Base-by-base conservation (phyloP, 2,888 invertebrate species). In the Pemphredon lugubris region DNA sequence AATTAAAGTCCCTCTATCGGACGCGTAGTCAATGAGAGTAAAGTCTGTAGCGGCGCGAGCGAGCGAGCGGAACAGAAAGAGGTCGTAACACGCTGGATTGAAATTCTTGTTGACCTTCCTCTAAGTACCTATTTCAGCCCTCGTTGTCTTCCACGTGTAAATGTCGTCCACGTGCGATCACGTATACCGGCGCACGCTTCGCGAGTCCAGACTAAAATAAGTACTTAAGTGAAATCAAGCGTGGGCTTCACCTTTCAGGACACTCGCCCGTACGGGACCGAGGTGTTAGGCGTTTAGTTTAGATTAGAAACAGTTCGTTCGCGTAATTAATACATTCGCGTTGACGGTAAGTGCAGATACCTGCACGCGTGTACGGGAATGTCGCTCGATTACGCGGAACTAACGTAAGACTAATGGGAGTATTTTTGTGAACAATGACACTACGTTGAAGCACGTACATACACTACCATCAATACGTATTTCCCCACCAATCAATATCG, bases 151-250 rank as follows among this genome's bases (percentile, higher is more conserved):
- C 73, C 68, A 68, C 67, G 67, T 68, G 73, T 63, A 63, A 73
- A 73, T 73, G 73, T 73, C 73, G 68, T 74, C 63, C 73, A 73
- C 74, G 74, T 63, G 74, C 37, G 69, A 59, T 57, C 59, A 45
- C 57, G 39, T 37, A 47, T 60, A 72, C 57, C 53, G 61, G 44
- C 73, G 37, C 42, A 44, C 53, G 51, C 55, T 73, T 66, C 54
- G 44, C 57, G 42, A 65, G 55, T 60, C 60, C 14, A 32, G 60
- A 13, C 73, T 66, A 73, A 73, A 73, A 73, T 73, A 73, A 67
- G 73, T 73, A 30, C 39, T 61, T 48, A 61, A 67, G 61, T 73
- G 58, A 73, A 72, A 73, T 73, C 45, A 61, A 54, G 73, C 73
- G 73, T 73, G 73, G 71, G 72, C 45, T 65, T 72, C 30, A 40